Conservation (phyloP, 2,113 vertebrate species). For the Xenus cinereus region DNA sequence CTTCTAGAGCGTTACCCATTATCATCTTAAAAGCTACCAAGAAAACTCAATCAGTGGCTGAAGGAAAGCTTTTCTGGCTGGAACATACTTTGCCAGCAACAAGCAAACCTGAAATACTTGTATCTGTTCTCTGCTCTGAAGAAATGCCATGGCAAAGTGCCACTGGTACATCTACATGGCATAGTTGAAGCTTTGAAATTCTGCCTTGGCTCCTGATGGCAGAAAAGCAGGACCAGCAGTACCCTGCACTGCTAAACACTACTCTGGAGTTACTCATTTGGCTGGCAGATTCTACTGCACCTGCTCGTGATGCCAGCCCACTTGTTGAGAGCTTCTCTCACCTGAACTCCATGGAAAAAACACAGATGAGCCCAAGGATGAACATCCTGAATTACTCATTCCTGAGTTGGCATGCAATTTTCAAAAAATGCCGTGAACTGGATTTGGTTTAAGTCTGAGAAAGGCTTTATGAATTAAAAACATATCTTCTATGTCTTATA, state of each 20-base stretch:
- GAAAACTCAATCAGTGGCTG: neutral
- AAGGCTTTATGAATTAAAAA: neutral
- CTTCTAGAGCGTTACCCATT: neutral
- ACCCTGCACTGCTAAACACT: neutral
- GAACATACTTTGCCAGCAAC: neutral
- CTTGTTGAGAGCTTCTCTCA: neutral
- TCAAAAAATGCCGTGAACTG: neutral
- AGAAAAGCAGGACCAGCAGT: neutral
- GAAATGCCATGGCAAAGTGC: neutral
- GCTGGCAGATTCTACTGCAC: neutral
- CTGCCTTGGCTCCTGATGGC: neutral
- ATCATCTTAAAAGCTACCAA: neutral
- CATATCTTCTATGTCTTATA: neutral
- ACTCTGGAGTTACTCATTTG: neutral
- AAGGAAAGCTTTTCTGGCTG: neutral
- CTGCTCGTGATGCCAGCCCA: neutral
- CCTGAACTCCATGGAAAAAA: neutral
- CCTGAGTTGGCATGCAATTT: neutral
- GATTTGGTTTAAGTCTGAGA: neutral
- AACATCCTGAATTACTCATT: neutral
- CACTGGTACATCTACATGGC: neutral
- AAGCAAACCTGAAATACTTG: neutral
- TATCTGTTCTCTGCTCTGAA: neutral
- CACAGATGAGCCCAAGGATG: neutral
- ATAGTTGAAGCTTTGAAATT: neutral